Percentiles rank a stretch among this genome's conserved stretches.
Evolutionary conservation across 2,113 vertebrate genomes (phyloP).

Genomic region (Athene noctua): DNA sequence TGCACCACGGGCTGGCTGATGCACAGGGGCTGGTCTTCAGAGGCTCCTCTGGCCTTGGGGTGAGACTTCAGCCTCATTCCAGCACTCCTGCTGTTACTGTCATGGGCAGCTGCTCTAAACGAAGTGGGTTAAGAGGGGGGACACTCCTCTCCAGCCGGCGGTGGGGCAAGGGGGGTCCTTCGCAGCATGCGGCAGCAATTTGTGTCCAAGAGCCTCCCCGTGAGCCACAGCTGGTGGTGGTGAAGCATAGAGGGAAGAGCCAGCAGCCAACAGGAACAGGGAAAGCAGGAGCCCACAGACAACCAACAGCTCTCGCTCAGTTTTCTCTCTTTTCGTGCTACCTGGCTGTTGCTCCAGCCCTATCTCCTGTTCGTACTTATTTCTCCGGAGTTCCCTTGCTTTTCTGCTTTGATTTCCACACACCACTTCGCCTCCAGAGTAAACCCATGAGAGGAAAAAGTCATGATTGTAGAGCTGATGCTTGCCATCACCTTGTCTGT

Average conservation of each 20-base stretch:
- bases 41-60: neutral
- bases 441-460: neutral
- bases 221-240: neutral
- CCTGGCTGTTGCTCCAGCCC: neutral
- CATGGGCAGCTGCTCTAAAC: neutral
- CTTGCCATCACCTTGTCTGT: neutral
- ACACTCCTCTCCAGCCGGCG: neutral
- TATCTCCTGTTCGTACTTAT: neutral
- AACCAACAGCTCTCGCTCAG: neutral
- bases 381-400: neutral
- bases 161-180: neutral
- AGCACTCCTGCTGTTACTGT: neutral
- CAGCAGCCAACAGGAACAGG: neutral
- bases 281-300: neutral
- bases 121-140: neutral
- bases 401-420: neutral
- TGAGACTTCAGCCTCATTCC: neutral
- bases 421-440: neutral
- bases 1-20: neutral
- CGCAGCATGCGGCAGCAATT: neutral
- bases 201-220: neutral
- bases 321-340: neutral
- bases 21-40: accelerated
- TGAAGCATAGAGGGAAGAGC: neutral
- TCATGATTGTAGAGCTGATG: neutral